A percentile compares a stretch with the other conserved stretches of the same genome.
phyloP scores from a whole-genome alignment of 2,888 invertebrate genomes.

The Onchidella celtica region DNA sequence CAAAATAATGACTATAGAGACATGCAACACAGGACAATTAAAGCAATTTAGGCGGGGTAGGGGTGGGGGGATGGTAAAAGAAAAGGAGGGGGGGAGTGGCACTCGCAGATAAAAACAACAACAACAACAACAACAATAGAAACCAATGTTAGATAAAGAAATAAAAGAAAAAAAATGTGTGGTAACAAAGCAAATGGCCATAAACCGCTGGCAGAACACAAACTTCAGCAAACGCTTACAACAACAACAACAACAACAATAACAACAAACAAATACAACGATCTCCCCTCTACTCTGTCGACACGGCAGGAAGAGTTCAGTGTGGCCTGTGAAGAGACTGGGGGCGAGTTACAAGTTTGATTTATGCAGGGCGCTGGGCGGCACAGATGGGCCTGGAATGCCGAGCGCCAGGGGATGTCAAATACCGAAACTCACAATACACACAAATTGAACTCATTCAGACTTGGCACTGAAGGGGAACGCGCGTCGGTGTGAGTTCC shows the following conservation, averaged over 20 bases:
- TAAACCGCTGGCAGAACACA: no score
- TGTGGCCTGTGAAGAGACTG: no score
- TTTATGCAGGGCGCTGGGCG: not conserved
- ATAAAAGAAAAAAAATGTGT: not conserved
- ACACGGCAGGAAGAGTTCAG: no score
- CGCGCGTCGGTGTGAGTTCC: no score
- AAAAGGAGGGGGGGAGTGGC: no score
- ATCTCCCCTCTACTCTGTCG: no score
- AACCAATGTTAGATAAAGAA: not conserved
- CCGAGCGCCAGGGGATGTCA: not conserved
- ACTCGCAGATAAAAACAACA: no score
- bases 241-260: not conserved
- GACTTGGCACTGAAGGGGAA: not conserved
- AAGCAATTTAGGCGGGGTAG: no score
- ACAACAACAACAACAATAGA: not conserved
- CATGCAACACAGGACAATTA: no score
- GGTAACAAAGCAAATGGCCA: not conserved
- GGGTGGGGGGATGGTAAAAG: no score
- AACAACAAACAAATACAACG: not conserved
- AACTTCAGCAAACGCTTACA: no score
- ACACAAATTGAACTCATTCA: constrained; percentile 19
- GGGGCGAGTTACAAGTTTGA: not conserved
- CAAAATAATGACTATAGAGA: no score
- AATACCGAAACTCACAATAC: not conserved
- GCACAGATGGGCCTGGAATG: not conserved